Conservation (phyloP, 2,888 invertebrate genomes). For the Acrobasis repandana region DNA sequence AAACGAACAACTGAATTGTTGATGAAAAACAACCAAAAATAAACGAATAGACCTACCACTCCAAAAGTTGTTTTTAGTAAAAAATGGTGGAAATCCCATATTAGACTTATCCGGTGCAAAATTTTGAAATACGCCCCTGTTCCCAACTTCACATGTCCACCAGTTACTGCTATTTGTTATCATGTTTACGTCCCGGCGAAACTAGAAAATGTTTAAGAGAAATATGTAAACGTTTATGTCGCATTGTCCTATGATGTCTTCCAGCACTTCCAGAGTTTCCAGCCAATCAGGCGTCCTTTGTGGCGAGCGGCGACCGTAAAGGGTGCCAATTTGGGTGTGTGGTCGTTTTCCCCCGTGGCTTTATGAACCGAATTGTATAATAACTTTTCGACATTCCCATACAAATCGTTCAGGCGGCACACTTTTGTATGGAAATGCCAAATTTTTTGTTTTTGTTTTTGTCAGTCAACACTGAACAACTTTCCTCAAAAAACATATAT, state of each 20-base stretch:
- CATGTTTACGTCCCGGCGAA: slow-evolving; percentile 51
- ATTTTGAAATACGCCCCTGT: slow-evolving; percentile 28
- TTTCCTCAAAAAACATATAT: no score
- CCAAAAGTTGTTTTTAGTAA: no score
- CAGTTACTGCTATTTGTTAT: slow-evolving; percentile 68
- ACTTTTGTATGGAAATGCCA: no score
- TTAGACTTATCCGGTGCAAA: background rate
- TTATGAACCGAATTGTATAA: no score
- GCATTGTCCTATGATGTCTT: slow-evolving; percentile 64
- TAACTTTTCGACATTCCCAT: no score
- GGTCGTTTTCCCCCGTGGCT: no score
- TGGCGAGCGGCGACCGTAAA: slow-evolving; percentile 49
- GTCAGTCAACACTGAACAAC: no score
- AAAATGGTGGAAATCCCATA: background rate
- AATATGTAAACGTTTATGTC: slow-evolving; percentile 68
- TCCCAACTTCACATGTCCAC: slow-evolving; percentile 35
- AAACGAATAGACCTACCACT: no score
- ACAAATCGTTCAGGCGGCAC: no score
- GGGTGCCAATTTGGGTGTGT: slow-evolving; percentile 34
- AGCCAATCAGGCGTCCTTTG: slow-evolving; percentile 57
- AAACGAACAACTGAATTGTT: no score
- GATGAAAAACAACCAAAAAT: no score
- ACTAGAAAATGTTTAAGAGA: slow-evolving; percentile 61
- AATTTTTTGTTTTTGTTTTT: no score
- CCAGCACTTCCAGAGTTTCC: slow-evolving; percentile 33